Evolutionary conservation across 2,888 invertebrate species (phyloP).

Genomic region (Megalurothrips usitatus): DNA sequence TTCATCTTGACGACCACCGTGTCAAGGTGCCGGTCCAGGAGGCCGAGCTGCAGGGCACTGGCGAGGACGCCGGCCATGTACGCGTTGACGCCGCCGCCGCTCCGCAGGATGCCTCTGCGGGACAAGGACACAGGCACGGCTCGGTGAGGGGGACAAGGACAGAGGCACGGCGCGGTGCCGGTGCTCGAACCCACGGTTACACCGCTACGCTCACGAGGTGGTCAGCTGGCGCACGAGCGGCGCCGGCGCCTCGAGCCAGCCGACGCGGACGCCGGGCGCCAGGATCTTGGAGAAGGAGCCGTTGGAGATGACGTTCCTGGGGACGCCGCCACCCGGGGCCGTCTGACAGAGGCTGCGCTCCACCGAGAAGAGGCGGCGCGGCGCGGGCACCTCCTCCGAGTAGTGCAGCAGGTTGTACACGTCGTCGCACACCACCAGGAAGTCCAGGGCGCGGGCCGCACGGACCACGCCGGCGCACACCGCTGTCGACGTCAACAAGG

Average conservation of each 20-base stretch:
- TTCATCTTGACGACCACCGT: too few relatives aligned
- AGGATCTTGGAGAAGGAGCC: constrained; percentile 62
- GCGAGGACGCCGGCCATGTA: constrained; percentile 53
- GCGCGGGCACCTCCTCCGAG: constrained; percentile 46
- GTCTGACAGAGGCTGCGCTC: constrained; percentile 45
- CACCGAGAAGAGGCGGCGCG: constrained; percentile 55
- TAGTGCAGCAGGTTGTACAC: constrained; percentile 59
- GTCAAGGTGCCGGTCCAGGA: constrained; percentile 50
- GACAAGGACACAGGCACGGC: neutral
- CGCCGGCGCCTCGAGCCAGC: constrained; percentile 59
- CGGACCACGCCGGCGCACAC: constrained; percentile 47
- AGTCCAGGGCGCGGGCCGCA: constrained; percentile 48
- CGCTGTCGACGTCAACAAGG: constrained; percentile 40
- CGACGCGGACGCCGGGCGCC: constrained; percentile 58
- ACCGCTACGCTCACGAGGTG: constrained; percentile 46
- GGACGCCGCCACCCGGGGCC: constrained; percentile 34
- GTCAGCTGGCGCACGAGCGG: constrained; percentile 46
- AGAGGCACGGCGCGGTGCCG: too few relatives aligned
- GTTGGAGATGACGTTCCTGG: constrained; percentile 57
- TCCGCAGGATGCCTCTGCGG: constrained; percentile 50
- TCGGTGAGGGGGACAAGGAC: too few relatives aligned
- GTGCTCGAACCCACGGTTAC: too few relatives aligned
- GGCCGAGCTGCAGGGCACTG: constrained; percentile 52
- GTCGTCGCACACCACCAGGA: constrained; percentile 57
- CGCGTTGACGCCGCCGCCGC: constrained; percentile 59